phyloP scores from a whole-genome alignment of 2,113 vertebrate genomes.

The Apistogramma diplotaenia region DNA sequence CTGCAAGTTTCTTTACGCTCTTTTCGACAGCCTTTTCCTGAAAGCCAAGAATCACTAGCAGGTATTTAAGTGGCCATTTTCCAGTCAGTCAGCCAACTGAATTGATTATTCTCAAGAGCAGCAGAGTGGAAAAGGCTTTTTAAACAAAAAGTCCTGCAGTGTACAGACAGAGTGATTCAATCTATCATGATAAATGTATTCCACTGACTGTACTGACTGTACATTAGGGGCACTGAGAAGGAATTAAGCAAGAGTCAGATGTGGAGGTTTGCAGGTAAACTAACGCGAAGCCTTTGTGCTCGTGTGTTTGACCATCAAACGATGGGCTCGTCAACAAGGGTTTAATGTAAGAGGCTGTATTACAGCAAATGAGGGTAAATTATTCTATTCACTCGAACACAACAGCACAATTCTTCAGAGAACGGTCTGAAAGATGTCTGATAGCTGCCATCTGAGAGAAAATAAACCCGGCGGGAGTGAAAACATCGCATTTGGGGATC shows the following conservation, averaged over 20 bases:
- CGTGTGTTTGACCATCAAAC: not conserved
- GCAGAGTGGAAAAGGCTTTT: not conserved
- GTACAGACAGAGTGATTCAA: not conserved
- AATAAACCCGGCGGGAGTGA: not conserved
- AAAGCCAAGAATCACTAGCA: not conserved
- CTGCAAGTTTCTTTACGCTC: not conserved
- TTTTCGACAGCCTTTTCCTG: not conserved
- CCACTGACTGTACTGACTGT: not conserved
- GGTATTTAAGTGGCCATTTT: not conserved
- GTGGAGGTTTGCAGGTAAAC: not conserved
- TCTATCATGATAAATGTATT: not conserved
- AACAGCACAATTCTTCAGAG: not conserved
- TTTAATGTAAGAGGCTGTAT: not conserved
- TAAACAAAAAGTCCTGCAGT: not conserved
- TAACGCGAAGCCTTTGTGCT: slow-evolving; percentile 25
- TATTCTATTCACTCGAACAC: not conserved
- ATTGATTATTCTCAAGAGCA: not conserved
- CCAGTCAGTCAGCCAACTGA: slow-evolving; percentile 9
- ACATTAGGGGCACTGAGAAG: not conserved
- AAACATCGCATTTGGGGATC: not conserved
- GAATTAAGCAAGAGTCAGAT: not conserved
- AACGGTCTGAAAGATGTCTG: not conserved
- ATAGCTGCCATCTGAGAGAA: not conserved
- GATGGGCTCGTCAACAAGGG: not conserved
- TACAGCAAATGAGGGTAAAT: not conserved